Evolutionary conservation across 2,888 invertebrate genomes (phyloP).

Genomic region (Pteria penguin): DNA sequence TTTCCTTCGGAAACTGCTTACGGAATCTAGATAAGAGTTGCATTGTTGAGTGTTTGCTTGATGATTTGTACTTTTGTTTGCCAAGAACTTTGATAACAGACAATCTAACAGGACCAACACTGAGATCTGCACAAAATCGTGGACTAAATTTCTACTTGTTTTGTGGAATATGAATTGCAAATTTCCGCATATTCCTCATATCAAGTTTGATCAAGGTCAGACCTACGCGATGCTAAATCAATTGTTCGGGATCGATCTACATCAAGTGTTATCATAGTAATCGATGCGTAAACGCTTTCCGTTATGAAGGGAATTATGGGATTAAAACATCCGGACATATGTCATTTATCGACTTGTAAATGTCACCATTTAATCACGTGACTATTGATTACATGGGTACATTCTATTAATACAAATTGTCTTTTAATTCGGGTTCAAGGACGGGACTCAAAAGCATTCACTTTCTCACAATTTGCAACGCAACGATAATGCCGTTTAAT

Average conservation of each 20-base stretch:
- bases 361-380: not conserved
- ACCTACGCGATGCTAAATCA: not conserved
- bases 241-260: not conserved
- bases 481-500: too few species aligned
- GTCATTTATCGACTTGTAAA: not conserved
- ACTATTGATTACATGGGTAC: too few species aligned
- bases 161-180: not conserved
- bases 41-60: too few species aligned
- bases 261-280: not conserved
- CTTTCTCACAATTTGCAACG: too few species aligned
- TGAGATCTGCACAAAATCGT: not conserved
- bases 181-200: not conserved
- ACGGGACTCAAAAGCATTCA: too few species aligned
- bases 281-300: not conserved
- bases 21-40: too few species aligned
- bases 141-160: not conserved
- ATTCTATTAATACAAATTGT: too few species aligned
- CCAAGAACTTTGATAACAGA: too few species aligned
- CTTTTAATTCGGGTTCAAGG: too few species aligned
- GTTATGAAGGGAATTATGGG: not conserved
- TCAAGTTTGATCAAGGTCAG: not conserved
- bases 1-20: too few species aligned
- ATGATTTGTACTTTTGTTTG: too few species aligned
- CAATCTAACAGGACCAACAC: not conserved
- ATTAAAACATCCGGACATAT: not conserved